These are phyloP conservation scores for Hirudinaria manillensis DNA, from an alignment of 2,888 invertebrate genomes.

Conservation along the genomic window DNA sequence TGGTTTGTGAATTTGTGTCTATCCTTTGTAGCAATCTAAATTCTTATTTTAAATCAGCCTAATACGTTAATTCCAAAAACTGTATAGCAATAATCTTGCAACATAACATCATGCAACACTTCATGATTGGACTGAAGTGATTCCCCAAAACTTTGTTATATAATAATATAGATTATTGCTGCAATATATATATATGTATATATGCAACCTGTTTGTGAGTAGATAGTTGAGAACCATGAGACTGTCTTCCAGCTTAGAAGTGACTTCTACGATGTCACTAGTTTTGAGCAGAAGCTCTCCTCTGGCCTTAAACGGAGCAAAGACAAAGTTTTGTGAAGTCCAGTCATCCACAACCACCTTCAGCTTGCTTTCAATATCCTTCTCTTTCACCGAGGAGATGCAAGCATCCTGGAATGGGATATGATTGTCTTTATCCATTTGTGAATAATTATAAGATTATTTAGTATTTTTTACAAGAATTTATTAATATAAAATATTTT, in stretches of 20 bases:
- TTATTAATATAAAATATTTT: not conserved
- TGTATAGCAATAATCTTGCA: too few species aligned
- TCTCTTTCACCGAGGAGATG: slow-evolving; percentile 80
- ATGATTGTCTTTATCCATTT: not conserved
- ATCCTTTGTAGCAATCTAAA: too few species aligned
- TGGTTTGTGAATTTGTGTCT: too few species aligned
- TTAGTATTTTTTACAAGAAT: not conserved
- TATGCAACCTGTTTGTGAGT: slow-evolving; percentile 68
- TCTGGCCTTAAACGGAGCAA: slow-evolving; percentile 70
- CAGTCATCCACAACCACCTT: slow-evolving; percentile 75
- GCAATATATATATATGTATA: too few species aligned
- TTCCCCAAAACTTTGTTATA: too few species aligned
- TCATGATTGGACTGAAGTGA: too few species aligned
- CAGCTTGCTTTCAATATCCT: slow-evolving; percentile 81
- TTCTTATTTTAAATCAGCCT: too few species aligned
- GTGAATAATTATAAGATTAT: not conserved
- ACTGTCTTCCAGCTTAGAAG: slow-evolving; percentile 73
- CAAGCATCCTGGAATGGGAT: slow-evolving; percentile 67
- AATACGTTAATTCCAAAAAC: too few species aligned
- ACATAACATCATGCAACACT: too few species aligned
- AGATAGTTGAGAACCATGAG: slow-evolving; percentile 79
- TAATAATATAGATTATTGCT: too few species aligned
- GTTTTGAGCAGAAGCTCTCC: slow-evolving; percentile 76
- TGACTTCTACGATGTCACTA: slow-evolving; percentile 65
- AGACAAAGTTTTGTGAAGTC: slow-evolving; percentile 67